Percentiles rank a stretch among this genome's conserved stretches.
Conservation (phyloP, 1,140 invertebrate species). For the Drosophila subpulchrella region DNA sequence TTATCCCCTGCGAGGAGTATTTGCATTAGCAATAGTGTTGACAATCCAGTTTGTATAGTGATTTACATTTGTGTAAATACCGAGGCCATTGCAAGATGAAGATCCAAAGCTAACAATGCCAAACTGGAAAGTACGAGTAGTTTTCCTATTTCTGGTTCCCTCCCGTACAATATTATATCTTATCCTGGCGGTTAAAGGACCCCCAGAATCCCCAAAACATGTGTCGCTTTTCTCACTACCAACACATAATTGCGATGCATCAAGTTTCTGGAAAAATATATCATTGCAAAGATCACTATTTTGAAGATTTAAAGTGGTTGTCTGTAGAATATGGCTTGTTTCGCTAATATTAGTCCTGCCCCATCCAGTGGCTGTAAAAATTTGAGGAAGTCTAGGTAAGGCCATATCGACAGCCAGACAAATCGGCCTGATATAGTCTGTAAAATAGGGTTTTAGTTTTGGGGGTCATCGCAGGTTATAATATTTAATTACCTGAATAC, state of each 20-base stretch:
- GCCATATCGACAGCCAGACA: neutral
- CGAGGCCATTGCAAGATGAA: neutral
- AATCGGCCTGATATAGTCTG: neutral
- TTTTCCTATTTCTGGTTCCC: no score
- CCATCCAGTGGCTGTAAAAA: neutral
- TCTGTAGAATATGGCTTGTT: neutral
- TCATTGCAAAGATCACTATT: neutral
- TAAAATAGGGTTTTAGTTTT: neutral
- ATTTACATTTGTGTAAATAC: neutral
- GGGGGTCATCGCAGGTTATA: neutral
- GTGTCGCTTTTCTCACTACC: neutral
- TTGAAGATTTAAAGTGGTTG: neutral
- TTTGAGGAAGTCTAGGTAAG: neutral
- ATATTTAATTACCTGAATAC: neutral
- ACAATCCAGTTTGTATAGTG: neutral
- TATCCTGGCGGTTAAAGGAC: neutral
- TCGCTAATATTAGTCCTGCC: neutral
- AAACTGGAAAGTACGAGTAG: neutral
- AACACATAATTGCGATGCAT: neutral
- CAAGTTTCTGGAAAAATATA: accelerated
- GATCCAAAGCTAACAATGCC: neutral
- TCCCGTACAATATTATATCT: no score
- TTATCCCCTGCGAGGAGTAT: no score
- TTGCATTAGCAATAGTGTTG: neutral
- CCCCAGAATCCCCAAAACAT: neutral